A percentile compares a stretch with the other conserved stretches of the same genome.
These are phyloP conservation scores for Temnothorax ravouxi DNA, from an alignment of 2,888 invertebrate species.

Conservation along the genomic window DNA sequence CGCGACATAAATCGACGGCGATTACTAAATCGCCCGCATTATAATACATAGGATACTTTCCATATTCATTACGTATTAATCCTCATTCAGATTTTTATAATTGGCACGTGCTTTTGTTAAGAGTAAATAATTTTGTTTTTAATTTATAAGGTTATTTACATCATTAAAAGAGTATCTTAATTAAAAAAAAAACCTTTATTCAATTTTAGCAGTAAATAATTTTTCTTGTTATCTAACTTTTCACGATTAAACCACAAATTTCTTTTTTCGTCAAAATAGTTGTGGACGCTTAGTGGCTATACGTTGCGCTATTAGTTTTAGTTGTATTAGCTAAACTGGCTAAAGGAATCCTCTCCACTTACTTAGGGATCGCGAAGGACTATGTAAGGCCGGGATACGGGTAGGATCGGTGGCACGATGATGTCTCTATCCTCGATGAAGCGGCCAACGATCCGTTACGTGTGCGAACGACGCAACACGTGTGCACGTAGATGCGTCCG, in stretches of 20 bases:
- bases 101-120: neutral
- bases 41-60: conserved; percentile 12
- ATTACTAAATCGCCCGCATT: conserved; percentile 33
- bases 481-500: conserved; percentile 68
- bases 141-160: neutral
- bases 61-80: conserved; percentile 20
- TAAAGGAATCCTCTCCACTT: neutral
- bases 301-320: neutral
- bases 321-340: neutral
- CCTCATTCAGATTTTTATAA: conserved; percentile 23
- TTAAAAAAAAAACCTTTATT: neutral
- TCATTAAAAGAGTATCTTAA: neutral
- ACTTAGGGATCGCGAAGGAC: conserved; percentile 50
- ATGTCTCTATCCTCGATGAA: conserved; percentile 84
- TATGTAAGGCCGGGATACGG: conserved; percentile 73
- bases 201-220: neutral
- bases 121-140: neutral
- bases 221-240: neutral
- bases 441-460: conserved; percentile 67
- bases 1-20: conserved; percentile 42
- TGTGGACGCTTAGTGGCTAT: no score
- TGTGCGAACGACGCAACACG: conserved; percentile 76
- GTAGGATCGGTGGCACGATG: conserved; percentile 79
- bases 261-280: neutral
- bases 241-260: neutral